Evolutionary conservation across 2,888 invertebrate genomes (phyloP).

Genomic region (Epistrophe eligans): DNA sequence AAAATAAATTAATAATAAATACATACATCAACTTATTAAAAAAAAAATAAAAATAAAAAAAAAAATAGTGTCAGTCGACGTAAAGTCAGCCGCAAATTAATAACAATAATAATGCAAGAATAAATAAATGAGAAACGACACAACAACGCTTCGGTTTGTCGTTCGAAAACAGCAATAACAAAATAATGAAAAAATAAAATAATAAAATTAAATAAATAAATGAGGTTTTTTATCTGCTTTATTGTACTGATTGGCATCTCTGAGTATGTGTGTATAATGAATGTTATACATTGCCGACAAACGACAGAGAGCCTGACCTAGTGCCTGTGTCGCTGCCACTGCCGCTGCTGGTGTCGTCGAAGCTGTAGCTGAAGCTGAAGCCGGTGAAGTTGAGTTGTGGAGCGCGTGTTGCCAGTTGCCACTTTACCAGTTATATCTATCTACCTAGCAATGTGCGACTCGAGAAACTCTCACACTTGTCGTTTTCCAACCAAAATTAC

Average conservation of each 20-base stretch:
- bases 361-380: neutral
- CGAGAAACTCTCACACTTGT: conserved; percentile 48
- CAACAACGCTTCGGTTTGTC: conserved; percentile 4
- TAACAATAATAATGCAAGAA: conserved; percentile 65
- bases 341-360: neutral
- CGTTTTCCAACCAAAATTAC: conserved; percentile 41
- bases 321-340: conserved; percentile 7
- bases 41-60: conserved; percentile 2
- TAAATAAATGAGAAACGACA: conserved; percentile 54
- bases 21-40: conserved; percentile 46
- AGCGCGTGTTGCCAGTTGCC: neutral
- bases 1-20: conserved; percentile 26
- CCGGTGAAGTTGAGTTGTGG: conserved; percentile 21
- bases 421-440: neutral
- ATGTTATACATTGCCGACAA: conserved; percentile 14
- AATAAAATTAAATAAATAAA: conserved; percentile 69
- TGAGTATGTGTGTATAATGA: neutral
- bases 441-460: neutral
- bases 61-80: conserved; percentile 35
- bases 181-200: conserved; percentile 44
- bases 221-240: conserved; percentile 56
- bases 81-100: conserved; percentile 60
- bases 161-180: conserved; percentile 18
- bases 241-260: conserved; percentile 23
- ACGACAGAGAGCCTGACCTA: conserved; percentile 34